phyloP scores from a whole-genome alignment of 2,888 invertebrate genomes.

The Rhingia campestris region DNA sequence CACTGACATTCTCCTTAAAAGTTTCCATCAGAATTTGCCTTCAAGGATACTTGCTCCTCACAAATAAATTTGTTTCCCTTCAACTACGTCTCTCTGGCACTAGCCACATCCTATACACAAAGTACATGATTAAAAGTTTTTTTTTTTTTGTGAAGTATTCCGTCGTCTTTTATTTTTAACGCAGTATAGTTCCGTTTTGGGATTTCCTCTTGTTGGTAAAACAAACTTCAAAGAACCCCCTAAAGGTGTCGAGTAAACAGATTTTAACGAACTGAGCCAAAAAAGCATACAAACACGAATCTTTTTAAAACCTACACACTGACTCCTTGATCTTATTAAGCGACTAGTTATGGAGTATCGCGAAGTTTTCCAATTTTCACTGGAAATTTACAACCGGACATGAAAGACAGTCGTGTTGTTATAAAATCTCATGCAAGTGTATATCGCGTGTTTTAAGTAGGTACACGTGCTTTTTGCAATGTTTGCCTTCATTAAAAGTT shows the following conservation, averaged over 20 bases:
- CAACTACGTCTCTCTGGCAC: not conserved
- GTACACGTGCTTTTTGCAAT: constrained; percentile 29
- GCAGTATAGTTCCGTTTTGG: constrained; percentile 6
- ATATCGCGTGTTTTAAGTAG: constrained; percentile 1
- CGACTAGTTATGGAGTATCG: constrained; percentile 21
- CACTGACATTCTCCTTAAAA: constrained; percentile 2
- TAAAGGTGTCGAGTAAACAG: constrained; percentile 21
- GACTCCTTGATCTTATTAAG: constrained; percentile 9
- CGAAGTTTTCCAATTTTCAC: constrained; percentile 28
- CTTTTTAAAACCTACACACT: not conserved
- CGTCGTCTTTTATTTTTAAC: constrained; percentile 11
- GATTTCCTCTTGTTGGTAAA: not conserved
- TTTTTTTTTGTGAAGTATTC: not conserved
- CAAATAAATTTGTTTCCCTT: constrained; percentile 2
- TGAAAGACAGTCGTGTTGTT: not conserved
- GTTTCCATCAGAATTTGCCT: not conserved
- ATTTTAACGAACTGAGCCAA: constrained; percentile 12
- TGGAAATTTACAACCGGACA: constrained; percentile 16
- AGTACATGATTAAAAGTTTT: constrained; percentile 47
- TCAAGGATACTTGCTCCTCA: not conserved
- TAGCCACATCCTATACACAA: not conserved
- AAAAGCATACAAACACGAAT: not conserved
- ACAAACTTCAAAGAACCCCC: constrained; percentile 35
- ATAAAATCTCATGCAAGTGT: not conserved
- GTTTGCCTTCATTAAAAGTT: constrained; percentile 70